Conservation (phyloP, 1,140 invertebrate species). For the Popillia japonica region DNA sequence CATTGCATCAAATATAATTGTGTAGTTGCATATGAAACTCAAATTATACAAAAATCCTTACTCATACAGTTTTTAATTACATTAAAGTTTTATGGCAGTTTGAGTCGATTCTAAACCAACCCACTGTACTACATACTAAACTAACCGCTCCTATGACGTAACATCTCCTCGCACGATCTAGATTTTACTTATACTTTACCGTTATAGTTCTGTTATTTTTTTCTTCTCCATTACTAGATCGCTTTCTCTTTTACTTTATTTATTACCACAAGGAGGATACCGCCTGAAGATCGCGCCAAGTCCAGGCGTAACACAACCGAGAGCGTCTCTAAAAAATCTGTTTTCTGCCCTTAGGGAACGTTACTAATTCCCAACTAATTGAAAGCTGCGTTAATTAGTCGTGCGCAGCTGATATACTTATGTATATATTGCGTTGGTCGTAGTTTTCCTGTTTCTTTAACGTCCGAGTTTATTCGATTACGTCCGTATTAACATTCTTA, state of each 20-base stretch:
- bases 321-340: not conserved
- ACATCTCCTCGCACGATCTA: not conserved
- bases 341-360: not conserved
- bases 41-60: too few relatives aligned
- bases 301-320: not conserved
- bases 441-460: not conserved
- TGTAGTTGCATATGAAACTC: too few relatives aligned
- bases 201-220: not conserved
- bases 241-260: constrained; percentile 15
- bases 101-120: too few relatives aligned
- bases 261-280: not conserved
- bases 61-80: too few relatives aligned
- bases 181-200: not conserved
- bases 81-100: too few relatives aligned
- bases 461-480: not conserved
- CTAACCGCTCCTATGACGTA: not conserved
- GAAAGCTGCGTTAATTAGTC: not conserved
- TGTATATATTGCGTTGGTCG: not conserved
- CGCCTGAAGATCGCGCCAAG: not conserved
- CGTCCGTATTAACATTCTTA: not conserved
- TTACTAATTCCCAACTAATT: not conserved
- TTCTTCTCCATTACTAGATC: not conserved
- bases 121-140: not conserved
- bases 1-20: too few relatives aligned
- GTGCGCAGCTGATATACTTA: not conserved